These are phyloP conservation scores for Hirtodrosophila confusa DNA, from an alignment of 2,888 invertebrate species.

Conservation along the genomic window DNA sequence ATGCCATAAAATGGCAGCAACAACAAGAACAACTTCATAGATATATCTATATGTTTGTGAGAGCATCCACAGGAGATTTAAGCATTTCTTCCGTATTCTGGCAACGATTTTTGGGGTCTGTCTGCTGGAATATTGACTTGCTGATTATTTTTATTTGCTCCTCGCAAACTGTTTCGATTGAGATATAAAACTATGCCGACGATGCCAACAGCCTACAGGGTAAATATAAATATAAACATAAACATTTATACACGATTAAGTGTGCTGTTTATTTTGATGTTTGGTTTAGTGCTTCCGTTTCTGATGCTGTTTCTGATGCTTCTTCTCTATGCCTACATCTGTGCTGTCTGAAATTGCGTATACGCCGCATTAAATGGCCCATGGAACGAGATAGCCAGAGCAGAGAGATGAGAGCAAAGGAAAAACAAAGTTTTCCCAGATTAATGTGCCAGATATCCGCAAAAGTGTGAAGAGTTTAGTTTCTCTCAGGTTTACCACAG, in stretches of 20 bases:
- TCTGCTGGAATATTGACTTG: conserved; percentile 64
- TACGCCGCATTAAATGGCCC: conserved; percentile 65
- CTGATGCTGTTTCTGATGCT: conserved; percentile 2
- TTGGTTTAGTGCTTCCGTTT: conserved; percentile 76
- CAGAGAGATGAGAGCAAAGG: conserved; percentile 31
- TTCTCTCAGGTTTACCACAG: conserved; percentile 8
- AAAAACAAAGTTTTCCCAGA: conserved; percentile 32
- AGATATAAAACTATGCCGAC: conserved; percentile 54
- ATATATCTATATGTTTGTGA: conserved; percentile 2
- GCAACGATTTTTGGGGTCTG: conserved; percentile 7
- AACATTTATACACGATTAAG: conserved; percentile 79
- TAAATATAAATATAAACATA: conserved; percentile 73
- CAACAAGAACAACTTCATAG: conserved; percentile 23
- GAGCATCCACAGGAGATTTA: conserved; percentile 39
- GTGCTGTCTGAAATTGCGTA: conserved; percentile 51
- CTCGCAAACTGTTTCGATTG: conserved; percentile 69
- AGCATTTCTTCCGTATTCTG: conserved; percentile 49
- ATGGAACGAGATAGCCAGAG: conserved; percentile 63
- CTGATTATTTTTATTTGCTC: conserved; percentile 77
- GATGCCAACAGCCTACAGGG: conserved; percentile 31
- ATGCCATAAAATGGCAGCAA: conserved; percentile 36
- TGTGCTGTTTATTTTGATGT: conserved; percentile 80
- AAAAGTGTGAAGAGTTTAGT: conserved; percentile 11
- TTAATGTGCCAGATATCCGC: conserved; percentile 26
- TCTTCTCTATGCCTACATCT: conserved; percentile 17